Conservation (phyloP, 2,888 invertebrate genomes). For the Amblyjoppa fuscipennis region DNA sequence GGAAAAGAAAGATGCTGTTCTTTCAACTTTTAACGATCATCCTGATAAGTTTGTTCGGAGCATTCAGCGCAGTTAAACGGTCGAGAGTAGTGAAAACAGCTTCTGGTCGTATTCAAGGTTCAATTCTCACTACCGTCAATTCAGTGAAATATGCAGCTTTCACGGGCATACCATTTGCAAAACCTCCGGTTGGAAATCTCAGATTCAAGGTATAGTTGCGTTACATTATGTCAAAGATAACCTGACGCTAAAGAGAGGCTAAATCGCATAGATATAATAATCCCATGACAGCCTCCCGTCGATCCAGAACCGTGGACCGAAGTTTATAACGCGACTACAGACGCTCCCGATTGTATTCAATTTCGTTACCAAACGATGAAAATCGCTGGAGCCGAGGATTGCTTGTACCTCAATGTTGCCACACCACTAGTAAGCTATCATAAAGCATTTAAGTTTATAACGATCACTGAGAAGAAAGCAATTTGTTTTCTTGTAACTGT, state of each 20-base stretch:
- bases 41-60: neutral
- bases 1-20: neutral
- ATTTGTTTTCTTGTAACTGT: neutral
- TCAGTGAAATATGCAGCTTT: conserved; percentile 69
- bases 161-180: conserved; percentile 75
- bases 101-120: conserved; percentile 72
- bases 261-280: neutral
- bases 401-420: conserved; percentile 75
- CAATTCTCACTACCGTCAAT: conserved; percentile 65
- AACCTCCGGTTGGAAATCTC: conserved; percentile 71
- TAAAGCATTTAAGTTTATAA: neutral
- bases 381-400: conserved; percentile 75
- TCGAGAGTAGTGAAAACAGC: neutral
- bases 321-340: conserved; percentile 62
- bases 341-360: conserved; percentile 71
- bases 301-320: conserved; percentile 71
- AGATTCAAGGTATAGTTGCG: conserved; percentile 74
- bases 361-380: conserved; percentile 9
- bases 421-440: conserved; percentile 70
- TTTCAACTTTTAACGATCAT: neutral
- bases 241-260: neutral
- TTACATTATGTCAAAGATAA: neutral
- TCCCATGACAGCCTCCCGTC: conserved; percentile 51
- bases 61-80: neutral
- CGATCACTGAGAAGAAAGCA: neutral